phyloP scores from a whole-genome alignment of 2,113 vertebrate species.

The Vireo altiloquus region DNA sequence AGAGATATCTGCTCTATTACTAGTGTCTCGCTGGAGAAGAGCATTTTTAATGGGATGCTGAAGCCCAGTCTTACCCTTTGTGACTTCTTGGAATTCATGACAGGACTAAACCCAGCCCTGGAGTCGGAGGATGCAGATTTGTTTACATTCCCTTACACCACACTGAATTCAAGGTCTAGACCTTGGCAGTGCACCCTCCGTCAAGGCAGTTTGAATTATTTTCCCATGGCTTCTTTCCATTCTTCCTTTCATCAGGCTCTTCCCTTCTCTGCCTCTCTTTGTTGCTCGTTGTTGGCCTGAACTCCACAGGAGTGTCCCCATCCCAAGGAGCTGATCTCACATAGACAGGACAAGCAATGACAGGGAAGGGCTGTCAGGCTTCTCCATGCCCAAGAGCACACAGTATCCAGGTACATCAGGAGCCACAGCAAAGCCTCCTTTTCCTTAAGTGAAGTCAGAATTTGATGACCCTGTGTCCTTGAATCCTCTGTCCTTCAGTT shows the following conservation, averaged over 20 bases:
- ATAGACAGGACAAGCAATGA: neutral
- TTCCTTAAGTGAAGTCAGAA: neutral
- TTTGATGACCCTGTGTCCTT: neutral
- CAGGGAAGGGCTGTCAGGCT: neutral
- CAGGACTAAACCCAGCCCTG: neutral
- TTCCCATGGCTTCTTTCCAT: conserved; percentile 31
- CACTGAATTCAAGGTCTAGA: neutral
- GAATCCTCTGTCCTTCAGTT: neutral
- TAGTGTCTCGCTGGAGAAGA: neutral
- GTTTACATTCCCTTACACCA: conserved; percentile 5
- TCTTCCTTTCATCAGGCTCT: neutral
- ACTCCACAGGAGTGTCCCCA: rapidly evolving
- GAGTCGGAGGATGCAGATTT: neutral
- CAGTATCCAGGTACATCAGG: neutral
- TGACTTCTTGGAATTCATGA: neutral
- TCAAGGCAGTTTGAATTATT: conserved; percentile 3
- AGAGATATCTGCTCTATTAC: conserved; percentile 2
- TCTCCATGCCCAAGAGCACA: neutral
- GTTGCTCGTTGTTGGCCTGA: neutral
- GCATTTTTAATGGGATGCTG: neutral
- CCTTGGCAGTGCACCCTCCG: neutral
- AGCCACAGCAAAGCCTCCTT: neutral
- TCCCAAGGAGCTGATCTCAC: neutral
- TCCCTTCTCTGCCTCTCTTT: neutral
- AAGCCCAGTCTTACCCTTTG: neutral